These are phyloP conservation scores for Xiphophorus hellerii DNA, from an alignment of 2,113 vertebrate genomes.

Conservation along the genomic window DNA sequence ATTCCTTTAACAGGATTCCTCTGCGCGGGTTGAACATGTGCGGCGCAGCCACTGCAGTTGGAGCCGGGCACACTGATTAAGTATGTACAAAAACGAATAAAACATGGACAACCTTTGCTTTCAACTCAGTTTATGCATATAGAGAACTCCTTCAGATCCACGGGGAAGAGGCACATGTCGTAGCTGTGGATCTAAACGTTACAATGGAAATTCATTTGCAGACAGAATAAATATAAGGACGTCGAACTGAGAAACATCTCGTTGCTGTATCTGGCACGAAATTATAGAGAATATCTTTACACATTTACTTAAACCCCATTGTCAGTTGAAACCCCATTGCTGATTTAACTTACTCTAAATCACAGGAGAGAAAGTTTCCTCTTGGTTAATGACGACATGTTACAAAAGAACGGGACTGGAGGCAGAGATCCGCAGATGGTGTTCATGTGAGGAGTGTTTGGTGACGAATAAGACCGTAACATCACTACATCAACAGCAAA, in stretches of 20 bases:
- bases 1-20: conserved; percentile 11
- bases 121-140: not conserved
- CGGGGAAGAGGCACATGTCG: no score
- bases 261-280: not conserved
- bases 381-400: no score
- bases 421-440: no score
- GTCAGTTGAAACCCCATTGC: no score
- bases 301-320: no score
- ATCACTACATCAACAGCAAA: no score
- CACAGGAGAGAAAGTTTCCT: no score
- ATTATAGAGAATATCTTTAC: not conserved
- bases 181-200: not conserved
- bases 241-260: not conserved
- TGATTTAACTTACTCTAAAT: no score
- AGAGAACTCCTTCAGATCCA: no score
- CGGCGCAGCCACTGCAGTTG: not conserved
- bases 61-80: not conserved
- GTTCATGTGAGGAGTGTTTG: not conserved
- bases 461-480: not conserved
- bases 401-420: no score
- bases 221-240: not conserved
- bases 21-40: no score
- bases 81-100: no score
- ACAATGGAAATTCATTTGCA: not conserved
- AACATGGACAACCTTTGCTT: not conserved